phyloP scores from a whole-genome alignment of 2,888 invertebrate genomes.

The Dynastes maya region DNA sequence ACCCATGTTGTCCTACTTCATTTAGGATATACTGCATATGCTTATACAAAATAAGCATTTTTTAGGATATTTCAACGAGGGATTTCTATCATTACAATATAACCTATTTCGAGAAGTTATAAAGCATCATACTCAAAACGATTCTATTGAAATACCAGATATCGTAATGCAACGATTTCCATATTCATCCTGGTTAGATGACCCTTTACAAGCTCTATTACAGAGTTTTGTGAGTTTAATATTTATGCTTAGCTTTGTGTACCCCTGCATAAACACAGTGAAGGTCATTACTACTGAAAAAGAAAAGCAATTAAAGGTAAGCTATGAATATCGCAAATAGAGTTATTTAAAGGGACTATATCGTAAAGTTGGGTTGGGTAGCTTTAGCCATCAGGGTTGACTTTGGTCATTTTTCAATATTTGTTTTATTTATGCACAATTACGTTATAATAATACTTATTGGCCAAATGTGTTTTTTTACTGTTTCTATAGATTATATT shows the following conservation, averaged over 20 bases:
- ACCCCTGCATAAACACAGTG: conserved; percentile 84
- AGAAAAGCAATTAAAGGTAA: conserved; percentile 82
- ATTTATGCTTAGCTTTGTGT: conserved; percentile 86
- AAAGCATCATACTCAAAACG: conserved; percentile 5
- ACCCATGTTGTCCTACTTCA: too few relatives aligned
- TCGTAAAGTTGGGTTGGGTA: too few relatives aligned
- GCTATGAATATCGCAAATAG: neutral
- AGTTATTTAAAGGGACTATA: too few relatives aligned
- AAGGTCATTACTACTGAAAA: conserved; percentile 84
- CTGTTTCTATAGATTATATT: too few relatives aligned
- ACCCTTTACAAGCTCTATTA: conserved; percentile 78
- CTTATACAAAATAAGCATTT: conserved; percentile 48
- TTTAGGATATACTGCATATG: too few relatives aligned
- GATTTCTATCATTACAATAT: conserved; percentile 79
- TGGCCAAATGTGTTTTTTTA: too few relatives aligned
- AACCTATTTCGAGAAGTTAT: conserved; percentile 64
- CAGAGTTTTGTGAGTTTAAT: conserved; percentile 83
- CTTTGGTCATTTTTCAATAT: too few relatives aligned
- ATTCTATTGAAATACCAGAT: conserved; percentile 59
- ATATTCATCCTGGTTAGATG: conserved; percentile 80
- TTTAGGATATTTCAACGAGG: conserved; percentile 77
- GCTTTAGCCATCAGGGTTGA: too few relatives aligned
- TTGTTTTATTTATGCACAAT: too few relatives aligned
- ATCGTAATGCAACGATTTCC: conserved; percentile 79
- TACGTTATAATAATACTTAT: too few relatives aligned